phyloP scores from a whole-genome alignment of 2,888 invertebrate species.

The Protodeltote pygarga region DNA sequence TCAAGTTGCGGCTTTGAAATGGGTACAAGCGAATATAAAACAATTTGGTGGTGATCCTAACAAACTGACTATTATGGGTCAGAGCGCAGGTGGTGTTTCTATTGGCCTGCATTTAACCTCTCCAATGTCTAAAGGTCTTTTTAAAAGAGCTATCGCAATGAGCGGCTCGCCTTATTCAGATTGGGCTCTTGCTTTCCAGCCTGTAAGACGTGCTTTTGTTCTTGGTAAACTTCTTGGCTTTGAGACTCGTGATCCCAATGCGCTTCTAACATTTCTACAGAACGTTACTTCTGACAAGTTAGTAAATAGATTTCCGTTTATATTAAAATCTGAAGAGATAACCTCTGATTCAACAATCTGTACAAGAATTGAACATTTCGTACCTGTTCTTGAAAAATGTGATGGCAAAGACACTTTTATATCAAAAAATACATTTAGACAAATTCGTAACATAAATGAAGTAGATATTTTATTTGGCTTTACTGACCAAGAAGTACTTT shows the following conservation, averaged over 20 bases:
- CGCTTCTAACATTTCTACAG: slow-evolving; percentile 17
- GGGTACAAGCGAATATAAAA: slow-evolving; percentile 15
- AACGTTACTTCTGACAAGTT: slow-evolving; percentile 8
- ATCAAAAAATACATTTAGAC: not conserved
- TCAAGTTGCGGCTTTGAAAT: slow-evolving; percentile 16
- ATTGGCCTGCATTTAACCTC: slow-evolving; percentile 14
- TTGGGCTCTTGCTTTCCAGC: slow-evolving; percentile 7
- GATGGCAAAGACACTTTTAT: slow-evolving; percentile 9
- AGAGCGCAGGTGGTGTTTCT: slow-evolving; percentile 14
- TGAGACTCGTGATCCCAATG: slow-evolving; percentile 1
- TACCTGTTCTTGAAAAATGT: slow-evolving; percentile 18
- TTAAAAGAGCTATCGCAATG: slow-evolving; percentile 10
- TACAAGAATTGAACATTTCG: slow-evolving; percentile 16
- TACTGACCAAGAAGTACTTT: slow-evolving; percentile 1
- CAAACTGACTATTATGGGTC: slow-evolving; percentile 17
- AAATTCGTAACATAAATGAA: not conserved
- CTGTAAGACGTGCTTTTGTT: slow-evolving; percentile 14
- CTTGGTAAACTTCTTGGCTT: slow-evolving; percentile 17
- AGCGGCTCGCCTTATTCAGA: slow-evolving; percentile 6
- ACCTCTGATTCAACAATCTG: slow-evolving; percentile 11
- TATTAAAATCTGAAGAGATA: slow-evolving; percentile 13
- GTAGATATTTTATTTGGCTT: slow-evolving; percentile 18
- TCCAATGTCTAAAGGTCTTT: slow-evolving; percentile 17
- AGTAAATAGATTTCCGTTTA: slow-evolving; percentile 4
- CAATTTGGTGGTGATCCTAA: slow-evolving; percentile 14